Percentiles rank a stretch among this genome's conserved stretches.
These are phyloP conservation scores for Scyliorhinus canicula DNA, from an alignment of 2,797 vertebrate species.

Conservation along the genomic window DNA sequence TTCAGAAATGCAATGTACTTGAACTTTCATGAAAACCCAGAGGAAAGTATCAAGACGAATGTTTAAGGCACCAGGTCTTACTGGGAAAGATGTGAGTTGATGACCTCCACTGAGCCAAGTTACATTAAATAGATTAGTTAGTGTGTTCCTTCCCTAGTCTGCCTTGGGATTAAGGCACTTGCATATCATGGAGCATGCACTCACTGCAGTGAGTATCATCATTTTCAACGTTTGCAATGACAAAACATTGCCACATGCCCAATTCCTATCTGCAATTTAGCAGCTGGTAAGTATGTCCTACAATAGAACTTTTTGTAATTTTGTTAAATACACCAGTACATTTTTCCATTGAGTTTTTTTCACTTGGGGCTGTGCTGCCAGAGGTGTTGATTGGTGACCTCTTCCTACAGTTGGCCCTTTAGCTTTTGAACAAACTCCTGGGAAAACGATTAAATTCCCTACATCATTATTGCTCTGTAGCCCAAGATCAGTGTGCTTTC, in stretches of 20 bases:
- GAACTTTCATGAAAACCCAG: neutral
- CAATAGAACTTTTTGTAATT: neutral
- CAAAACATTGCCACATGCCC: neutral
- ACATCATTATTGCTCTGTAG: neutral
- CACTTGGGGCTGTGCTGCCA: neutral
- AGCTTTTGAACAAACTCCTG: neutral
- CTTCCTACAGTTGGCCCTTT: neutral
- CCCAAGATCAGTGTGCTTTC: neutral
- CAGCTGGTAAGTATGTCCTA: too few relatives aligned
- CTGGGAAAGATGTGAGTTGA: neutral
- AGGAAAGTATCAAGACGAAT: neutral
- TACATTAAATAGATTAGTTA: neutral
- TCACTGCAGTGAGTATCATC: neutral
- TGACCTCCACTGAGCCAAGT: neutral
- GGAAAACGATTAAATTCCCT: neutral
- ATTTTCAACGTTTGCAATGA: neutral
- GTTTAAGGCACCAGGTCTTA: neutral
- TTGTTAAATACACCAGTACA: neutral
- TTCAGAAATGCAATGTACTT: neutral
- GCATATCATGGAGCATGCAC: neutral
- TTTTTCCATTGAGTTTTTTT: too few relatives aligned
- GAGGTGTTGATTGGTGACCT: neutral
- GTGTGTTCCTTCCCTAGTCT: neutral
- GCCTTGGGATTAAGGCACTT: neutral
- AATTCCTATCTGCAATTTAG: neutral